A percentile compares a stretch with the other conserved stretches of the same genome.
These are phyloP conservation scores for Sminthurinus aureus DNA, from an alignment of 2,888 invertebrate species.

Conservation along the genomic window DNA sequence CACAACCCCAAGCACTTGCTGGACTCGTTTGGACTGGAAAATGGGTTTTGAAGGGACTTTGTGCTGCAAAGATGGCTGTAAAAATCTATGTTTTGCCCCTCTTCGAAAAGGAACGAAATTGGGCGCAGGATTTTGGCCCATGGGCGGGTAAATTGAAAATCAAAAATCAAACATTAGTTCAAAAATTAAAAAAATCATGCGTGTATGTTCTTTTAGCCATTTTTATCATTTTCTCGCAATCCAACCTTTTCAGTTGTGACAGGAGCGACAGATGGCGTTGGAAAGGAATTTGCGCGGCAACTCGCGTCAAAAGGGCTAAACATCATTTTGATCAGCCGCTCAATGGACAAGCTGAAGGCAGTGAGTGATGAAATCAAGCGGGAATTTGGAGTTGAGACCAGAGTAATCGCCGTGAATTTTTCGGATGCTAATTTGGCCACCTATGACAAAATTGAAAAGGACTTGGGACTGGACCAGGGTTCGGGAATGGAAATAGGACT, in stretches of 20 bases:
- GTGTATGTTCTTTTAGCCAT: neutral
- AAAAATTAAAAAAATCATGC: neutral
- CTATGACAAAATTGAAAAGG: neutral
- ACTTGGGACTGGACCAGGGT: too few species aligned
- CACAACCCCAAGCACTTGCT: too few species aligned
- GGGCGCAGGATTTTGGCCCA: neutral
- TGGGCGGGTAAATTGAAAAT: constrained; percentile 7
- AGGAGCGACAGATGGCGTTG: neutral
- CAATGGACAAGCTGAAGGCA: neutral
- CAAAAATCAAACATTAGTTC: neutral
- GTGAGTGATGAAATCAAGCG: neutral
- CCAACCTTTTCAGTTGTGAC: neutral
- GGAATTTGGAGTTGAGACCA: neutral
- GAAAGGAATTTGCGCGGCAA: constrained; percentile 7
- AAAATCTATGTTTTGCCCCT: too few species aligned
- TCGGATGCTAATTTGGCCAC: neutral
- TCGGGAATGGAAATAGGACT: too few species aligned
- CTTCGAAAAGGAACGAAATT: too few species aligned
- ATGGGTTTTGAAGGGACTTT: too few species aligned
- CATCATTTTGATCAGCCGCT: neutral
- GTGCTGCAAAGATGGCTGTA: too few species aligned
- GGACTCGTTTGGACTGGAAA: too few species aligned
- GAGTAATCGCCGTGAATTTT: neutral
- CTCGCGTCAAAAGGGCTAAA: neutral
- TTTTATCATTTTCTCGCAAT: neutral